A percentile compares a stretch with the other conserved stretches of the same genome.
Conservation (phyloP, 2,797 vertebrate species). For the Phoeniculus purpureus region DNA sequence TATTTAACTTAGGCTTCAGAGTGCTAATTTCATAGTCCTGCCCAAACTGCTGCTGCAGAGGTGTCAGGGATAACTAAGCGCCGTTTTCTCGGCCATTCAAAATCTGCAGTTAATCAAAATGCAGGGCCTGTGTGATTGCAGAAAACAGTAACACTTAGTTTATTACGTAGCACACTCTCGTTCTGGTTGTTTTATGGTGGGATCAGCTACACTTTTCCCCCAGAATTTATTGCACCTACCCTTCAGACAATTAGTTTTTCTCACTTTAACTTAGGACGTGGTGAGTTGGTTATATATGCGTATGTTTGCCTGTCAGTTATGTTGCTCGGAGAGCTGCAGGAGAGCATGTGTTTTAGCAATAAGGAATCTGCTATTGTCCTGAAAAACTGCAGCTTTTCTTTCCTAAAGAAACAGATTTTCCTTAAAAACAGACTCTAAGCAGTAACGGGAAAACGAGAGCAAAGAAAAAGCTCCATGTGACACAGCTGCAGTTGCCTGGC, state of each 20-base stretch:
- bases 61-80: slow-evolving; percentile 80
- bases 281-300: slow-evolving; percentile 64
- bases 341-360: slow-evolving; percentile 62
- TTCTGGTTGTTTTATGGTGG: slow-evolving; percentile 72
- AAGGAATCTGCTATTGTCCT: slow-evolving; percentile 6
- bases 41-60: slow-evolving; percentile 72
- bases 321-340: not conserved
- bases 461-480: not conserved
- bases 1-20: slow-evolving; percentile 68
- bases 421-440: not conserved
- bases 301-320: slow-evolving; percentile 59
- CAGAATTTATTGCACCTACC: slow-evolving; percentile 73
- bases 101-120: slow-evolving; percentile 82
- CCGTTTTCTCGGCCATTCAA: slow-evolving; percentile 76
- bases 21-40: slow-evolving; percentile 75
- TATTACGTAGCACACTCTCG: slow-evolving; percentile 77
- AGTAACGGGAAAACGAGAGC: not conserved
- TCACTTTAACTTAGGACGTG: slow-evolving; percentile 71
- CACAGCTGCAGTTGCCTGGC: not conserved
- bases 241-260: slow-evolving; percentile 75
- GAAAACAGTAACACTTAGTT: slow-evolving; percentile 76
- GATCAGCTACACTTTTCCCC: slow-evolving; percentile 58
- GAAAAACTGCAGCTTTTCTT: slow-evolving; percentile 10
- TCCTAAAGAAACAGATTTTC: slow-evolving; percentile 3
- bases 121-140: slow-evolving; percentile 52